Evolutionary conservation across 2,113 vertebrate species (phyloP).

Genomic region (Alces alces): DNA sequence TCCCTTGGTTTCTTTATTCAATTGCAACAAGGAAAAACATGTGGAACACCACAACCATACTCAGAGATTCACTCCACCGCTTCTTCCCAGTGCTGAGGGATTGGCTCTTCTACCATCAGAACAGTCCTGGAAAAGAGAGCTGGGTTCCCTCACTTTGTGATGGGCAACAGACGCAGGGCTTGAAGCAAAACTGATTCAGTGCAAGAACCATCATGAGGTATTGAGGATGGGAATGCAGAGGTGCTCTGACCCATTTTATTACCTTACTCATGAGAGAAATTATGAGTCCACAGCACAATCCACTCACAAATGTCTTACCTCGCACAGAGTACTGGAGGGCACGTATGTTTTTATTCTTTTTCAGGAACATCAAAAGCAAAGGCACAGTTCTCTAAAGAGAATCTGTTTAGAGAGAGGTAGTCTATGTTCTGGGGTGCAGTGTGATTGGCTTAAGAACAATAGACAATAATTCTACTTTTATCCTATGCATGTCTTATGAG

Average conservation of each 20-base stretch:
- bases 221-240: neutral
- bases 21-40: neutral
- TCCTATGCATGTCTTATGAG: neutral
- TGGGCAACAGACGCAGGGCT: neutral
- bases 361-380: neutral
- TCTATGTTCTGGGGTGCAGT: neutral
- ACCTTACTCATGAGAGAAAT: neutral
- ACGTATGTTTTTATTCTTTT: neutral
- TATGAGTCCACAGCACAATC: neutral
- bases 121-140: no score
- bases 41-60: neutral
- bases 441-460: neutral
- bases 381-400: neutral
- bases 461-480: neutral
- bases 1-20: neutral
- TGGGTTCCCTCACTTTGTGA: neutral
- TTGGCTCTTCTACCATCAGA: neutral
- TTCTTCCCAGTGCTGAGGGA: neutral
- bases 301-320: neutral
- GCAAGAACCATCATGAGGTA: neutral
- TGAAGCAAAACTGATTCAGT: neutral
- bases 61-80: neutral
- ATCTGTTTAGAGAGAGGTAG: neutral
- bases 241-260: neutral
- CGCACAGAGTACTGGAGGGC: neutral